Percentiles rank a stretch among this genome's conserved stretches.
These are phyloP conservation scores for Lethrus apterus DNA, from an alignment of 1,140 invertebrate species.

Conservation along the genomic window DNA sequence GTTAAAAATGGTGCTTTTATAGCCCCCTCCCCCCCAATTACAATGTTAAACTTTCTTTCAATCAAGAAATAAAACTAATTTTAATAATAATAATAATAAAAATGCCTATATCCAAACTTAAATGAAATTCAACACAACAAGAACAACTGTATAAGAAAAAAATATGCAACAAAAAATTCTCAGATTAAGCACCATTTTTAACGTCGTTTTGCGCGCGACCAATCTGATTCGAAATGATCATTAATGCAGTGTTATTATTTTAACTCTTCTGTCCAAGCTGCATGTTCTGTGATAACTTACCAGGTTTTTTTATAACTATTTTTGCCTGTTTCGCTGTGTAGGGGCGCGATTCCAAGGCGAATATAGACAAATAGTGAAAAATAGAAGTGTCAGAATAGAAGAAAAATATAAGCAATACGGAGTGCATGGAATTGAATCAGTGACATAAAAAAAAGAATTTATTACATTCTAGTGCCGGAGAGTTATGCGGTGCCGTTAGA, in stretches of 20 bases:
- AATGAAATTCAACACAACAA: too few species aligned
- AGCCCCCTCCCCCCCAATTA: too few species aligned
- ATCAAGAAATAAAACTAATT: too few species aligned
- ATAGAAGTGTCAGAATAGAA: constrained; percentile 45
- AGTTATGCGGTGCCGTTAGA: constrained; percentile 36
- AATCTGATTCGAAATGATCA: constrained; percentile 19
- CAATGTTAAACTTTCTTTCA: too few species aligned
- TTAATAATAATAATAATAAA: too few species aligned
- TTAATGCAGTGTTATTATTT: constrained; percentile 40
- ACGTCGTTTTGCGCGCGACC: constrained; percentile 15
- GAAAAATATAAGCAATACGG: constrained; percentile 41
- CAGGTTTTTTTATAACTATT: constrained; percentile 43
- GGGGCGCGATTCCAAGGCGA: constrained; percentile 42
- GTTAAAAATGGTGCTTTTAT: too few species aligned
- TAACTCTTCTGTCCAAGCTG: constrained; percentile 41
- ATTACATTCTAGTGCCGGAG: constrained; percentile 30
- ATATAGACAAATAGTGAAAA: constrained; percentile 44
- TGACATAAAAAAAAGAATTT: constrained; percentile 13
- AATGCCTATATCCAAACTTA: too few species aligned
- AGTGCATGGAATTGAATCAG: constrained; percentile 30
- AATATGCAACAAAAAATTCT: too few species aligned
- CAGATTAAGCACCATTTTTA: constrained; percentile 10
- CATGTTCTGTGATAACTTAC: constrained; percentile 42
- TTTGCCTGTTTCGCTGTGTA: constrained; percentile 43
- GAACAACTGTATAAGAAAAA: too few species aligned